A percentile compares a stretch with the other conserved stretches of the same genome.
Conservation (phyloP, 2,113 vertebrate species). For the Takifugu bimaculatus region DNA sequence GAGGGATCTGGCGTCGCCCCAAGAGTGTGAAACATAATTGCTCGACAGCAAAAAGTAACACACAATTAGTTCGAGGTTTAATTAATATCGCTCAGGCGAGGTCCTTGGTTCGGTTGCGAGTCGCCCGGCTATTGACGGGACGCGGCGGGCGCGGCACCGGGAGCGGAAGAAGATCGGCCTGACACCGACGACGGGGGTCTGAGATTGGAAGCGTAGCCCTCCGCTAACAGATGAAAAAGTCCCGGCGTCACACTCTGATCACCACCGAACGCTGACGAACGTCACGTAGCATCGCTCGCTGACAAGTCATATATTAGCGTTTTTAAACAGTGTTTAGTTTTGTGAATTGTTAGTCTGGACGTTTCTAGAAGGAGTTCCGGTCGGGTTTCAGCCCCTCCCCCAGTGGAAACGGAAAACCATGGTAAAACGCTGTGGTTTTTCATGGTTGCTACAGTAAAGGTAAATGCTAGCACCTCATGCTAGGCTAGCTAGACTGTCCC, state of each 20-base stretch:
- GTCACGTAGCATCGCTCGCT: no score
- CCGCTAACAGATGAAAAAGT: not conserved
- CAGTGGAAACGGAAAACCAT: no score
- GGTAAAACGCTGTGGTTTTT: not conserved
- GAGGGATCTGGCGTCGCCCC: conserved; percentile 53
- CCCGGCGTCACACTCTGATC: no score
- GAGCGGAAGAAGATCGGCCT: conserved; percentile 36
- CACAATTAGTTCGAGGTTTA: conserved; percentile 73
- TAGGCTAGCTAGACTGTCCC: no score
- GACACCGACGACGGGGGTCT: conserved; percentile 26
- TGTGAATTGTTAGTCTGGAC: no score
- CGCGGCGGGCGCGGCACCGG: conserved; percentile 39
- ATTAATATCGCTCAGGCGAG: conserved; percentile 73
- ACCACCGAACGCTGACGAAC: no score
- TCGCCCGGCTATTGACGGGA: conserved; percentile 22
- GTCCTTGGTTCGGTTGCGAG: conserved; percentile 48
- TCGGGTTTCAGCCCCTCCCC: no score
- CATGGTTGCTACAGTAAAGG: not conserved
- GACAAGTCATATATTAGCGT: no score
- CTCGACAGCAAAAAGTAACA: conserved; percentile 74
- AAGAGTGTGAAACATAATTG: conserved; percentile 72
- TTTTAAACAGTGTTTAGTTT: no score
- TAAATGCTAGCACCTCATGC: no score
- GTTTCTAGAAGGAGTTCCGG: no score
- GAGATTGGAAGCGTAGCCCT: conserved; percentile 19